Evolutionary conservation across 2,888 invertebrate species (phyloP).

Genomic region (Temnothorax rugatulus): DNA sequence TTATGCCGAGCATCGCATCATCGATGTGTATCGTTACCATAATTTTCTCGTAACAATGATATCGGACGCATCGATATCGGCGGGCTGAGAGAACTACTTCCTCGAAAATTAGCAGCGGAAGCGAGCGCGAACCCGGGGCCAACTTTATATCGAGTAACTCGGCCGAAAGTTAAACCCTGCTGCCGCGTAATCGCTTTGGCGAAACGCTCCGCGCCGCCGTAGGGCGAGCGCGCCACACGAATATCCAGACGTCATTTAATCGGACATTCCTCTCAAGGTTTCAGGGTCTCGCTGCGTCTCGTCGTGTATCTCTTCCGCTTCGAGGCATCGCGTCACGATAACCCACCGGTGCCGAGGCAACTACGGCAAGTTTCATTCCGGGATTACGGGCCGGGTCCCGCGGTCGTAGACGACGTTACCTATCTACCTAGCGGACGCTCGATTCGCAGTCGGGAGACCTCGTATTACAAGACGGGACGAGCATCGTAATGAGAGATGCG

Average conservation of each 20-base stretch:
- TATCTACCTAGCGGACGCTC: slow-evolving; percentile 48
- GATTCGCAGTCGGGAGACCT: slow-evolving; percentile 67
- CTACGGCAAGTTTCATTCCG: slow-evolving; percentile 80
- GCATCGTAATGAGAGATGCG: slow-evolving; percentile 76
- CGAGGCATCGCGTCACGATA: slow-evolving; percentile 78
- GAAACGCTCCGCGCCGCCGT: slow-evolving; percentile 21
- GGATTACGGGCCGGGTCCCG: slow-evolving; percentile 74
- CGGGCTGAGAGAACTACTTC: slow-evolving; percentile 13
- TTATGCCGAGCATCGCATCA: too few species aligned
- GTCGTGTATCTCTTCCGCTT: slow-evolving; percentile 81
- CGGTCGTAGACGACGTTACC: slow-evolving; percentile 24
- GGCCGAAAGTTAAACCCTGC: slow-evolving; percentile 48
- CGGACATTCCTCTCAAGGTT: slow-evolving; percentile 75
- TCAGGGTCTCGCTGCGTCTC: slow-evolving; percentile 65
- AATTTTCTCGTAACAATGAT: slow-evolving; percentile 17
- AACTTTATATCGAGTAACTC: slow-evolving; percentile 53
- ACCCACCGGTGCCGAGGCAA: slow-evolving; percentile 75
- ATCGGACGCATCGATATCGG: not conserved
- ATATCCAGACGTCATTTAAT: slow-evolving; percentile 73
- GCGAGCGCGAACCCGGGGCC: slow-evolving; percentile 7
- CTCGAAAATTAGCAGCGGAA: slow-evolving; percentile 47
- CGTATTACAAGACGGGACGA: slow-evolving; percentile 73
- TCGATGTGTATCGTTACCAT: not conserved
- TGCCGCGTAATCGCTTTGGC: slow-evolving; percentile 40
- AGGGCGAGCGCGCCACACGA: slow-evolving; percentile 26